These are phyloP conservation scores for Pteronura brasiliensis DNA, from an alignment of 2,113 vertebrate species.

Conservation along the genomic window DNA sequence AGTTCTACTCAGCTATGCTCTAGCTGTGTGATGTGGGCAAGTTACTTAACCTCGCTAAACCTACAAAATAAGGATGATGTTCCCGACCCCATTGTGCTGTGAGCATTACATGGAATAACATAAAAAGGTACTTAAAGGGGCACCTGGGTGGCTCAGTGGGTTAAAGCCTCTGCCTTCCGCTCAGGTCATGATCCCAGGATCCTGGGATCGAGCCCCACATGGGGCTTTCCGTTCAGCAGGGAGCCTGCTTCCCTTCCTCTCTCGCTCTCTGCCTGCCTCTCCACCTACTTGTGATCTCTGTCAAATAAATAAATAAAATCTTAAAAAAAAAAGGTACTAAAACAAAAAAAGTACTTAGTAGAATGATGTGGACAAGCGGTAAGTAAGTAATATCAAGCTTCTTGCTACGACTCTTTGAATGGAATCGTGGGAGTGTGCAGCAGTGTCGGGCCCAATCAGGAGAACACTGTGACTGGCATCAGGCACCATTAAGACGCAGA, in stretches of 20 bases:
- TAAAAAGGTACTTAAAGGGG: neutral
- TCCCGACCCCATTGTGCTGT: neutral
- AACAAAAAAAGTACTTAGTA: neutral
- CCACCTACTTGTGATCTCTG: too few species aligned
- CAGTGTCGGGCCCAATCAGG: neutral
- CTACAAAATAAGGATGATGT: neutral
- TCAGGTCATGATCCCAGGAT: too few species aligned
- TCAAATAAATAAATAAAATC: too few species aligned
- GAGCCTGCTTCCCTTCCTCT: too few species aligned
- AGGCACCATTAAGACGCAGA: neutral
- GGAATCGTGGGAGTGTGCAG: neutral
- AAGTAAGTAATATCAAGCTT: neutral
- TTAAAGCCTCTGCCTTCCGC: too few species aligned
- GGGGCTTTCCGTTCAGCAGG: too few species aligned
- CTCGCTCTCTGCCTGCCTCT: too few species aligned
- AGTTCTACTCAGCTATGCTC: neutral
- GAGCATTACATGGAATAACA: neutral
- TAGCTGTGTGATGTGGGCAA: neutral
- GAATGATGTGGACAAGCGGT: neutral
- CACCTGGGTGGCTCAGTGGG: too few species aligned
- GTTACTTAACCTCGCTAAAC: neutral
- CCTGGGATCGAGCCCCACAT: too few species aligned
- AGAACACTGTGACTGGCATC: neutral
- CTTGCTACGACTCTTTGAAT: neutral
- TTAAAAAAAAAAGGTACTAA: neutral